Evolutionary conservation across 2,888 invertebrate genomes (phyloP), one percentile per base, ranked within the genome.

Genomic region (Coelinius sp.): DNA sequence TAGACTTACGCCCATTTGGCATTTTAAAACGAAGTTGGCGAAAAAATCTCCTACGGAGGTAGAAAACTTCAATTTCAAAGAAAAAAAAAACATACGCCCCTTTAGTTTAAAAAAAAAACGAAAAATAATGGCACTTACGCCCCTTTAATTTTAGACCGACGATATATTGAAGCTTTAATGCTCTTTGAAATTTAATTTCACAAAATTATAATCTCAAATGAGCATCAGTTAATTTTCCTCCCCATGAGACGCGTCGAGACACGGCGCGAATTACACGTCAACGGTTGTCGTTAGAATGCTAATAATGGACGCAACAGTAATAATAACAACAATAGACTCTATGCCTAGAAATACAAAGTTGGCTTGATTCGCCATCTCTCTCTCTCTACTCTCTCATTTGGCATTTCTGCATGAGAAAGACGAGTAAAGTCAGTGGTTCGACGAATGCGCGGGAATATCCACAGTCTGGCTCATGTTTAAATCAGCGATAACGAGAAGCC

Each of bases 401-500:
- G 71, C 44, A 41, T 63, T 49, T 20, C n/a, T 65, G 31, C 27
- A 35, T 14, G 59, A 59, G 35, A 35, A 59, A 35, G 41, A 35
- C 31, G n/a, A 63, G 41, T 7, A 20, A 6, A 41, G 63, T 63
- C 59, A 53, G 68, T 73, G 73, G 52, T 67, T 62, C 71, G 69
- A 71, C 71, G 71, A 75, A 73, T 70, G 76, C 71, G 81, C 82
- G 82, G 82, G 84, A 84, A 82, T 82, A 35, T 63, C 63, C 25
- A 80, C 81, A 82, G 81, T 84, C 83, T 82, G 84, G 83, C 86
- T 87, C 87, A 87, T 87, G 87, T 87, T 87, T 87, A 87, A 87
- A 87, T 87, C 87, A 86, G 86, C 87, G 87, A 87, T 87, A 87
- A 87, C 87, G 86, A 87, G 86, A 85, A 86, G 85, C 86, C 85